Conservation (phyloP, 2,888 invertebrate species). For the Pegoplata infirma region DNA sequence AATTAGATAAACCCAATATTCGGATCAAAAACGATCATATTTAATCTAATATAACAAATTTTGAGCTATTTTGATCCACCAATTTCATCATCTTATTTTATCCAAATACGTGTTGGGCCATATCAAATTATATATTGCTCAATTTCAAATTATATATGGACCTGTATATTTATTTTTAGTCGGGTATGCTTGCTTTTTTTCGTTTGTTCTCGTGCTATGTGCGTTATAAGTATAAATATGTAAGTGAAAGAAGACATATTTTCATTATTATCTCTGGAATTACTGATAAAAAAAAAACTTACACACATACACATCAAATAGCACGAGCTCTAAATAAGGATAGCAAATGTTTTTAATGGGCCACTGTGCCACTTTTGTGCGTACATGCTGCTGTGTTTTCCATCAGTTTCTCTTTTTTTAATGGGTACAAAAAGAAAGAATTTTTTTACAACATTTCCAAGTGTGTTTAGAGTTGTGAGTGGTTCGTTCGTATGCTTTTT, state of each 20-base stretch:
- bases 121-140: too few species aligned
- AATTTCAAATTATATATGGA: too few species aligned
- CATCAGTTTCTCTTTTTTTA: slow-evolving; percentile 10
- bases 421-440: not conserved
- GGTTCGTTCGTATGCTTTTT: slow-evolving; percentile 2
- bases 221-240: slow-evolving; percentile 24
- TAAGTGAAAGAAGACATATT: slow-evolving; percentile 28
- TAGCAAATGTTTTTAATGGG: slow-evolving; percentile 40
- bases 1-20: too few species aligned
- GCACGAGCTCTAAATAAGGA: not conserved
- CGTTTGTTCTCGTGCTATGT: not conserved
- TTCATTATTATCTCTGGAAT: slow-evolving; percentile 36
- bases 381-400: slow-evolving; percentile 6
- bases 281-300: slow-evolving; percentile 10
- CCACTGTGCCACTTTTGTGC: slow-evolving; percentile 42
- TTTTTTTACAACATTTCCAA: slow-evolving; percentile 21
- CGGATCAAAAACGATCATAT: too few species aligned
- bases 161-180: too few species aligned
- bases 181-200: not conserved
- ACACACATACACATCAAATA: not conserved
- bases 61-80: too few species aligned
- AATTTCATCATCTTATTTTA: too few species aligned
- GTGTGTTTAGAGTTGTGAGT: slow-evolving; percentile 25
- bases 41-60: too few species aligned
- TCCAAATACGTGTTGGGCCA: too few species aligned